phyloP scores from a whole-genome alignment of 2,797 vertebrate species.

The Acanthis flammea region DNA sequence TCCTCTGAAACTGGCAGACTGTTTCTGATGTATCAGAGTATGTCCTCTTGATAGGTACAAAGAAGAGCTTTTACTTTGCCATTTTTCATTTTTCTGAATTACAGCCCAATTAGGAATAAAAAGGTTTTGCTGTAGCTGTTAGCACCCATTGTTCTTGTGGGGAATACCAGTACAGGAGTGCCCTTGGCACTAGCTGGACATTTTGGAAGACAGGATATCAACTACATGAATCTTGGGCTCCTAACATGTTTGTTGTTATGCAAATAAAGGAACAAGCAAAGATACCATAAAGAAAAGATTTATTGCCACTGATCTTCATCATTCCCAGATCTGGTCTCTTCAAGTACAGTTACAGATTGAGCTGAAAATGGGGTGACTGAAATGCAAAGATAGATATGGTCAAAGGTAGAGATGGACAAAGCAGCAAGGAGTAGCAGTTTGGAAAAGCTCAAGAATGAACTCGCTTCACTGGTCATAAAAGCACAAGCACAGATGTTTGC shows the following conservation, averaged over 20 bases:
- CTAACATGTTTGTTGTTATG: rapidly evolving
- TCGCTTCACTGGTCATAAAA: neutral
- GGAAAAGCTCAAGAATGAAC: neutral
- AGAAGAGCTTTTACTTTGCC: neutral
- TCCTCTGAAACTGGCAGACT: neutral
- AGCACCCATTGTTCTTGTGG: neutral
- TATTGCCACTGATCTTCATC: neutral
- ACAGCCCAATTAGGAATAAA: neutral
- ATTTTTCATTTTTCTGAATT: neutral
- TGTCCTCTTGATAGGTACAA: neutral
- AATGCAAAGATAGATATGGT: rapidly evolving
- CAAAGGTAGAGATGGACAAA: neutral
- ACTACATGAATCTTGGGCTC: rapidly evolving
- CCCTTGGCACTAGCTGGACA: no score
- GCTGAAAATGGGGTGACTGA: neutral
- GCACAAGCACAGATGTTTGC: neutral
- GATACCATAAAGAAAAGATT: neutral
- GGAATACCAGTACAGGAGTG: neutral
- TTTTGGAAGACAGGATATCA: neutral
- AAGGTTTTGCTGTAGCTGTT: neutral
- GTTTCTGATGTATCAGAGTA: neutral
- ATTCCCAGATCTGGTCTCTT: neutral
- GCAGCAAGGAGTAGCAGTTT: neutral
- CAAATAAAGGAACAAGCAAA: neutral
- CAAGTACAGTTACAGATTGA: neutral